phyloP scores from a whole-genome alignment of 2,113 vertebrate genomes.

The Corapipo altera region DNA sequence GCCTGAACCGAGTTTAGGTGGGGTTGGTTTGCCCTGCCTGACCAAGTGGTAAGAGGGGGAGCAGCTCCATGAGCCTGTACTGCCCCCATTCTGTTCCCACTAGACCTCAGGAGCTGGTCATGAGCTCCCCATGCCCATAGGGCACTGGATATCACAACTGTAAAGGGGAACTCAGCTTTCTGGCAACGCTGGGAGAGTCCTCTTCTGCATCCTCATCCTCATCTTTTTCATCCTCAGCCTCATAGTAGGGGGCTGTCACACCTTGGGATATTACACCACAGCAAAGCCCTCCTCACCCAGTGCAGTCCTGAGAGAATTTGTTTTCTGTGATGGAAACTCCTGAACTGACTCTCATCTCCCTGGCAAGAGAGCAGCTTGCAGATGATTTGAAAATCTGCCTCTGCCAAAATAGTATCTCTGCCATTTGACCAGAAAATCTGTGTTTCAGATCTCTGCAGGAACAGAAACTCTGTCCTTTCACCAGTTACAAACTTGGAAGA shows the following conservation, averaged over 20 bases:
- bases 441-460: slow-evolving; percentile 1
- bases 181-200: neutral
- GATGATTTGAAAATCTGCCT: neutral
- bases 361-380: neutral
- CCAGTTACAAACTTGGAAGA: neutral
- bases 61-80: neutral
- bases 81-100: neutral
- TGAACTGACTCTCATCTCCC: neutral
- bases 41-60: neutral
- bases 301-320: neutral
- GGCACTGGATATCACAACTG: neutral
- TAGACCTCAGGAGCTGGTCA: neutral
- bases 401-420: neutral
- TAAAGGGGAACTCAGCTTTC: neutral
- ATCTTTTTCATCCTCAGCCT: neutral
- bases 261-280: neutral
- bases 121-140: neutral
- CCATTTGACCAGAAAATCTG: slow-evolving; percentile 15
- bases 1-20: neutral
- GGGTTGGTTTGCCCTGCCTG: neutral
- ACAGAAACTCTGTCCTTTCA: neutral
- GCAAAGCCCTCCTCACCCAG: neutral
- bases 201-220: neutral
- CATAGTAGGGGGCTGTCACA: fast-evolving
- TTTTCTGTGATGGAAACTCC: neutral